Conservation (phyloP, 2,113 vertebrate genomes). For the Leucosticte australis region DNA sequence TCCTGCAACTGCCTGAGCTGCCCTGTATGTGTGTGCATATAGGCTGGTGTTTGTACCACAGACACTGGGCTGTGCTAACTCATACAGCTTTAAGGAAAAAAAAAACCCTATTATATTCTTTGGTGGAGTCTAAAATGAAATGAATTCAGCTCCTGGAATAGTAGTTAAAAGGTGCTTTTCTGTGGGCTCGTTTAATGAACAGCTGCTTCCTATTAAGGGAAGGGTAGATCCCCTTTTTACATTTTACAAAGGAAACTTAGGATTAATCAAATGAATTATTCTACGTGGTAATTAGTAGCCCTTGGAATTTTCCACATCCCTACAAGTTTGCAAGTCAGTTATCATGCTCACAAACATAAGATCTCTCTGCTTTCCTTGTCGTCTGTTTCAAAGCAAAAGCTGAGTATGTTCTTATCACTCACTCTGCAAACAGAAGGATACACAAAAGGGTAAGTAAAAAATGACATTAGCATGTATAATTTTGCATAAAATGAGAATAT, state of each 20-base stretch:
- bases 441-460: not conserved
- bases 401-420: not conserved
- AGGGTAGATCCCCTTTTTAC: not conserved
- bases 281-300: not conserved
- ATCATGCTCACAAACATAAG: not conserved
- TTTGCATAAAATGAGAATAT: not conserved
- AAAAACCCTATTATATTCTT: not conserved
- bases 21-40: not conserved
- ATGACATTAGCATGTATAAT: not conserved
- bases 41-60: not conserved
- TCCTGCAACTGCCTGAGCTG: not conserved
- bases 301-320: slow-evolving; percentile 5
- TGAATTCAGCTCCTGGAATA: not conserved
- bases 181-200: not conserved
- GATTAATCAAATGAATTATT: not conserved
- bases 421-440: not conserved
- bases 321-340: not conserved
- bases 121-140: not conserved
- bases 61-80: not conserved
- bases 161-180: not conserved
- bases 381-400: not conserved
- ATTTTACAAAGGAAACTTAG: not conserved
- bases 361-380: not conserved
- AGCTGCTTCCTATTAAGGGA: slow-evolving; percentile 5
- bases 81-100: not conserved